phyloP scores from a whole-genome alignment of 2,113 vertebrate species.

The Mastomys natalensis region DNA sequence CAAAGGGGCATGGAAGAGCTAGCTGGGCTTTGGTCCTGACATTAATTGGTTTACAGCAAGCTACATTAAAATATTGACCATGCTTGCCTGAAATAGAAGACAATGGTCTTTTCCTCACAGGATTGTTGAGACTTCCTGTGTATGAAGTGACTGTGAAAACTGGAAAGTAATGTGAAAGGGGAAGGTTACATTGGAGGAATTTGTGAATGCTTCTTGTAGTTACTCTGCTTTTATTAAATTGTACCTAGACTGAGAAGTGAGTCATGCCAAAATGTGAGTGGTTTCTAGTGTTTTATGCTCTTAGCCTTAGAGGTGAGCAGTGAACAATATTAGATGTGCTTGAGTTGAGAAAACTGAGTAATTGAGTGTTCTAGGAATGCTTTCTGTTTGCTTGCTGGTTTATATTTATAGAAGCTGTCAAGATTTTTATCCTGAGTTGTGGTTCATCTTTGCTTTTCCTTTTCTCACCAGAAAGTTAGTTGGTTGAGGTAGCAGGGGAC shows the following conservation, averaged over 20 bases:
- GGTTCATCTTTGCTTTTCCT: slow-evolving; percentile 64
- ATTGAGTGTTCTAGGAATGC: slow-evolving; percentile 3
- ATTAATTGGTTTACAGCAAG: slow-evolving; percentile 1
- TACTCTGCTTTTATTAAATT: background rate
- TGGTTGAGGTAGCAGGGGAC: slow-evolving; percentile 54
- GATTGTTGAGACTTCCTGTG: background rate
- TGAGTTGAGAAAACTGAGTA: slow-evolving; percentile 34
- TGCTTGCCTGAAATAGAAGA: background rate
- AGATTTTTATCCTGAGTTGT: slow-evolving; percentile 52
- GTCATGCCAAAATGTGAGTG: background rate
- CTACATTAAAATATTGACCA: background rate
- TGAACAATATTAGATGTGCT: slow-evolving; percentile 21
- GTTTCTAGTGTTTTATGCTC: slow-evolving; percentile 39
- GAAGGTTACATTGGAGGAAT: slow-evolving; percentile 16
- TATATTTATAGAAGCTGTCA: slow-evolving; percentile 59
- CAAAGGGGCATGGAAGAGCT: background rate
- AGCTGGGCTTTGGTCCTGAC: background rate
- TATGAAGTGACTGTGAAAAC: slow-evolving; percentile 18
- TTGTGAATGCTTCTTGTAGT: background rate
- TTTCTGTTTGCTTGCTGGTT: slow-evolving; percentile 50
- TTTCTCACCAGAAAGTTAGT: slow-evolving; percentile 59
- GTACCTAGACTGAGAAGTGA: slow-evolving; percentile 37
- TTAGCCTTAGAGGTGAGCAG: background rate
- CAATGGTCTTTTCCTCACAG: background rate
- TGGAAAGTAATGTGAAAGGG: background rate